Evolutionary conservation across 1,140 invertebrate genomes (phyloP).

Genomic region (Pseudomyrmex dendroicus): DNA sequence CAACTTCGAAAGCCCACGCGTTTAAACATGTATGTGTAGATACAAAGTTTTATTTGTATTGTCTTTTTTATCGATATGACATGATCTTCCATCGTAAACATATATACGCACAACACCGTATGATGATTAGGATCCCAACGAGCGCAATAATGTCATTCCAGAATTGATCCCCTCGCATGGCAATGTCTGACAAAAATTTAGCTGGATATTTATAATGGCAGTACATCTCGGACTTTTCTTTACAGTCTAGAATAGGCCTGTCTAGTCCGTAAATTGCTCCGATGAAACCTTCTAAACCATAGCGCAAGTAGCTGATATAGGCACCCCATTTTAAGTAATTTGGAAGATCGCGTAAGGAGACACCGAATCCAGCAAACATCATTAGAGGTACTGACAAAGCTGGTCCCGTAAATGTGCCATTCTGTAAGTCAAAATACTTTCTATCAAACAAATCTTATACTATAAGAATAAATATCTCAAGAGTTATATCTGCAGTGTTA

Average conservation of each 20-base stretch:
- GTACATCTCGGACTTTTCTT: conserved; percentile 84
- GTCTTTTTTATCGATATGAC: conserved; percentile 87
- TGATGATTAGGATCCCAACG: conserved; percentile 88
- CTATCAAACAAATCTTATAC: not conserved
- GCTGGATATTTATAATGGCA: conserved; percentile 92
- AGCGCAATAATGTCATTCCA: conserved; percentile 93
- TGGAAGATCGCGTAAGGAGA: conserved; percentile 91
- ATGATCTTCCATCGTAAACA: conserved; percentile 92
- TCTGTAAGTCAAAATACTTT: conserved; percentile 84
- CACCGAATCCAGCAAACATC: conserved; percentile 95
- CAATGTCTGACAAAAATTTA: conserved; percentile 92
- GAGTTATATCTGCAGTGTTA: too few species aligned
- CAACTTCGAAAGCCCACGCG: not conserved
- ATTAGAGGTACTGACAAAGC: conserved; percentile 92
- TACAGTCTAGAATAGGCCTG: conserved; percentile 88
- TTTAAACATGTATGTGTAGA: not conserved
- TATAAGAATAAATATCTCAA: too few species aligned
- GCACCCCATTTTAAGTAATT: conserved; percentile 94
- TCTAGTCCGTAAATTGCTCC: conserved; percentile 93
- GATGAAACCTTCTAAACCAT: conserved; percentile 94
- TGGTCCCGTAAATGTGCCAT: conserved; percentile 93
- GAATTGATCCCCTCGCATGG: conserved; percentile 92
- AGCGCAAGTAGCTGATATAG: conserved; percentile 94
- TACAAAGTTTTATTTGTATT: not conserved
- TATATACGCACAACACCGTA: conserved; percentile 91